Evolutionary conservation across 2,797 vertebrate genomes (phyloP).

Genomic region (Borostomias antarcticus): DNA sequence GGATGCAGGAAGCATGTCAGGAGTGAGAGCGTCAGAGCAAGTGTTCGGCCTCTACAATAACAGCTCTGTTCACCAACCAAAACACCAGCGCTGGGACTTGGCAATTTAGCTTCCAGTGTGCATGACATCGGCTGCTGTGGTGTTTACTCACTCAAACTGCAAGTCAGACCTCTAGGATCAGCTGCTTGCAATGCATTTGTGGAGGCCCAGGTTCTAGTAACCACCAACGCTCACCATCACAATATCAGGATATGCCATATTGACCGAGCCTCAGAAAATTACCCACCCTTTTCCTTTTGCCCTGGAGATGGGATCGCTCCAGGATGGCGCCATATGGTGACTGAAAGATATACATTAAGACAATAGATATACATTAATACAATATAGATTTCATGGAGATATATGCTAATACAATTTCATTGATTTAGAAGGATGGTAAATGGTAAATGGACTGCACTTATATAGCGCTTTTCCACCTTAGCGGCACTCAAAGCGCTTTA

Average conservation of each 20-base stretch:
- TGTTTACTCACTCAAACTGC: neutral
- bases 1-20: conserved; percentile 39
- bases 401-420: too few relatives aligned
- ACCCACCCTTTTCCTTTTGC: conserved; percentile 87
- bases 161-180: neutral
- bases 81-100: neutral
- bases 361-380: neutral
- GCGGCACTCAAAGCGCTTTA: too few relatives aligned
- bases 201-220: too few relatives aligned
- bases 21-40: conserved; percentile 48
- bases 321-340: conserved; percentile 78
- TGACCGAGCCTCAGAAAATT: neutral
- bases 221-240: too few relatives aligned
- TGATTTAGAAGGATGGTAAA: too few relatives aligned
- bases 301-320: conserved; percentile 72
- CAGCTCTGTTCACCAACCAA: conserved; percentile 33
- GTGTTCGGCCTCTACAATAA: conserved; percentile 48
- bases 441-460: too few relatives aligned
- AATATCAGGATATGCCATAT: too few relatives aligned
- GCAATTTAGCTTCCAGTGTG: neutral
- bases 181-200: neutral
- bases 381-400: too few relatives aligned
- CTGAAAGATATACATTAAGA: conserved; percentile 61
- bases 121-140: too few relatives aligned
- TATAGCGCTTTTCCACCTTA: too few relatives aligned